Conservation (phyloP, 1,140 invertebrate species). For the Andrena cerasifolii region DNA sequence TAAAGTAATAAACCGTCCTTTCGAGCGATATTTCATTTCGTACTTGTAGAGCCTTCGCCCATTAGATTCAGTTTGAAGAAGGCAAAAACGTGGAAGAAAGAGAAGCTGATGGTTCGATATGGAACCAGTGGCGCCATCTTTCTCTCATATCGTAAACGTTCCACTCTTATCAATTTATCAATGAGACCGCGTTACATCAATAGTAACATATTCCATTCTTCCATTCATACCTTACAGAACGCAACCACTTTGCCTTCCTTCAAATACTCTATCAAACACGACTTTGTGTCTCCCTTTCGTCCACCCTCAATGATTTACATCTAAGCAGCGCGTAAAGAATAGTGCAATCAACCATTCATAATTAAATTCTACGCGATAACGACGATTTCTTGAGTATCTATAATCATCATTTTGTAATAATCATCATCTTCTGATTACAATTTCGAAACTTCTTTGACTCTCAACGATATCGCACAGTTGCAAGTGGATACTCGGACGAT, state of each 20-base stretch:
- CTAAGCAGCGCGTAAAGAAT: background rate
- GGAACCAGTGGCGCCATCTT: conserved; percentile 51
- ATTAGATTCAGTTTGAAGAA: background rate
- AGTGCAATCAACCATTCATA: background rate
- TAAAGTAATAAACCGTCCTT: too few relatives aligned
- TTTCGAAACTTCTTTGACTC: background rate
- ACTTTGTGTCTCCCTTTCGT: background rate
- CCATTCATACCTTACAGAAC: background rate
- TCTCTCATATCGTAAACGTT: conserved; percentile 22
- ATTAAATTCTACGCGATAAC: background rate
- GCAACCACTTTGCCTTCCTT: background rate
- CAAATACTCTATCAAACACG: background rate
- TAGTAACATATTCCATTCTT: too few relatives aligned
- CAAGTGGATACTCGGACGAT: background rate
- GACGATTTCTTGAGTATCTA: background rate
- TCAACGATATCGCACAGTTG: background rate
- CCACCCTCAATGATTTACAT: background rate
- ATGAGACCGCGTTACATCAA: background rate
- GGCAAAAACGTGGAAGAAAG: background rate
- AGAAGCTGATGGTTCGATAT: background rate
- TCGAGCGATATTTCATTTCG: too few relatives aligned
- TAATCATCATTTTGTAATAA: background rate
- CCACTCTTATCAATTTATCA: conserved; percentile 39
- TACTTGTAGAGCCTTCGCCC: too few relatives aligned
- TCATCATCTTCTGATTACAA: background rate